Evolutionary conservation across 1,140 invertebrate species (phyloP).

Genomic region (Nymphalis io): DNA sequence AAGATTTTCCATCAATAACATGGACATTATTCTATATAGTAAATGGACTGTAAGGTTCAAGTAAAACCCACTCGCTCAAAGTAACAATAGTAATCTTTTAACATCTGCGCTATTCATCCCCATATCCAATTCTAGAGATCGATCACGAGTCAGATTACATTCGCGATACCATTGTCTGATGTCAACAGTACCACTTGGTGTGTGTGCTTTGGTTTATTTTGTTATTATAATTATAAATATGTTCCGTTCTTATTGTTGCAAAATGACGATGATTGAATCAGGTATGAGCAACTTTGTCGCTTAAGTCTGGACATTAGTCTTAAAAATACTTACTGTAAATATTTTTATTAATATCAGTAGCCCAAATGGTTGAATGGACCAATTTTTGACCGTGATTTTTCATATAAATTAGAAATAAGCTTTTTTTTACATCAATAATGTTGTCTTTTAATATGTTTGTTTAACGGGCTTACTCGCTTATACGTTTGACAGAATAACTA

Average conservation of each 20-base stretch:
- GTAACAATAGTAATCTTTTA: slow-evolving; percentile 32
- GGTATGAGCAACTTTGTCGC: no score
- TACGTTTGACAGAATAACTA: no score
- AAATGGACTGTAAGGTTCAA: slow-evolving; percentile 1
- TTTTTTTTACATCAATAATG: no score
- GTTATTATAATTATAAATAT: slow-evolving; percentile 4
- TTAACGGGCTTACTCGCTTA: no score
- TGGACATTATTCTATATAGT: neutral
- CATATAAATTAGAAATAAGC: no score
- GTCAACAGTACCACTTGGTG: slow-evolving; percentile 39
- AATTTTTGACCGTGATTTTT: no score
- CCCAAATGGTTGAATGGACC: no score
- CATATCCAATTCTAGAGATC: slow-evolving; percentile 48
- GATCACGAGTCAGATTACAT: slow-evolving; percentile 53
- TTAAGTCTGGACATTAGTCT: no score
- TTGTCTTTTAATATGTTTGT: no score
- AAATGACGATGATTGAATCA: no score
- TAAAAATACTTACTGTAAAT: no score
- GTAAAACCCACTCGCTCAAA: slow-evolving; percentile 1
- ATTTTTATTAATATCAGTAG: no score
- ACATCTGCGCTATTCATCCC: slow-evolving; percentile 43
- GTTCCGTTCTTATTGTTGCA: neutral
- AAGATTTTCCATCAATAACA: neutral
- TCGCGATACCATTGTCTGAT: slow-evolving; percentile 48
- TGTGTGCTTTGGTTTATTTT: slow-evolving; percentile 12